Base-by-base conservation (phyloP, 2,113 vertebrate species). In the Poeciliopsis retropinna region DNA sequence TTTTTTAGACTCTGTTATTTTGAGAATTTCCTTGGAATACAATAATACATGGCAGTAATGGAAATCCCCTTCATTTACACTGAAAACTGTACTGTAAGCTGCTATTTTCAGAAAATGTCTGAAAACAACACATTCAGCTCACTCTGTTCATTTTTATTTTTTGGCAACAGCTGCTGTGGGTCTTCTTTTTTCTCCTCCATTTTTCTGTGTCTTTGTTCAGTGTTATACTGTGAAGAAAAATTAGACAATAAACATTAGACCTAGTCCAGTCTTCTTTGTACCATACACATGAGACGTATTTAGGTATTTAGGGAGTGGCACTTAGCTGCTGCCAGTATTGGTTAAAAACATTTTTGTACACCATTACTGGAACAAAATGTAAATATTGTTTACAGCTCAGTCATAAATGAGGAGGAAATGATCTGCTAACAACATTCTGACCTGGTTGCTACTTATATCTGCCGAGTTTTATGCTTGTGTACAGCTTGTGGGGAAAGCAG, bases 141-240 rank as follows among this genome's bases (percentile, higher is more conserved):
- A 97, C 97, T 98, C 71, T 95, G 80, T 72, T 96, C 96, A 87
- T 94, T 95, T 90, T 96, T 97, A 85, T 94, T 96, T 89, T 97
- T 97, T 64, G 95, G 93, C 79, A 95, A 95, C 73, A 97, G 94
- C 77, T 96, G 95, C 28, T 94, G 92, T 29, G 96, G 92, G 86
- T 96, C 95, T 70, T 95, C 95, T 70, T 95, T 94, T 86, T 96
- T 94, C 85, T 95, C 95, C 22, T 93, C 95, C 68, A 93, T 91
- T 67, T 93, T 91, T 90, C 37, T 90, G 76, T 79, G 92, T 85
- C 41, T 94, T 69, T 75, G 82, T 75, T 97, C 96, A 88, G 94
- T 93, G 68, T 94, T 92, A 73, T 94, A 94, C 96, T 97, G 63
- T 29, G 91, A 54, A 17, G 14, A 47, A 54, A 25, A 34, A 57